Percentiles rank a stretch among this genome's conserved stretches.
These are phyloP conservation scores for Nephrotoma flavescens DNA, from an alignment of 2,888 invertebrate species.

Conservation along the genomic window DNA sequence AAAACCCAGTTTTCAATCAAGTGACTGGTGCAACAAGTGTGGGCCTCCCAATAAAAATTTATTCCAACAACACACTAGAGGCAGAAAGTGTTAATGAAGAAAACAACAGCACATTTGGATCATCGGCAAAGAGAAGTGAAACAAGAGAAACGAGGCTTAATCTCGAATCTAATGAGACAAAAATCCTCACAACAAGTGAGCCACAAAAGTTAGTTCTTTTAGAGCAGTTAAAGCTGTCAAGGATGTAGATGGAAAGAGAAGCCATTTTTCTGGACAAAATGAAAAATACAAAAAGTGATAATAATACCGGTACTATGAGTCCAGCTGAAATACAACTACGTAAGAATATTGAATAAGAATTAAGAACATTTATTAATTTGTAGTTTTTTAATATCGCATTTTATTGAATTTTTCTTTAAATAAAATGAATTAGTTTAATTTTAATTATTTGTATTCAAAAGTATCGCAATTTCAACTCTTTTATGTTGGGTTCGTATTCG, in stretches of 20 bases:
- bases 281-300: neutral
- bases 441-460: neutral
- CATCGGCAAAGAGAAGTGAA: neutral
- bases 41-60: neutral
- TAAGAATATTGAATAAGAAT: no score
- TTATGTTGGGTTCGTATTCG: neutral
- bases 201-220: neutral
- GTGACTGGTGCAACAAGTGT: neutral
- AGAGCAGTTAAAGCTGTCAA: neutral
- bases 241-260: neutral
- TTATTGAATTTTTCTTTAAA: no score
- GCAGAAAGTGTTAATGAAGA: neutral
- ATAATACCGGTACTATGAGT: no score
- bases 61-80: neutral
- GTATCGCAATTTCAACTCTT: neutral
- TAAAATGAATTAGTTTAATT: no score
- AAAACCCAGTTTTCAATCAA: neutral
- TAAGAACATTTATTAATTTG: neutral
- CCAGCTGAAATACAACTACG: no score
- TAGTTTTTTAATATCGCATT: neutral
- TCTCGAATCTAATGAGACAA: neutral
- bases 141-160: neutral
- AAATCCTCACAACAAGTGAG: neutral
- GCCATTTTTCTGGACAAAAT: neutral
- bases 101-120: neutral